Evolutionary conservation across 92 coral and sea anemone species (phyloP).

Genomic region (Epizoanthus fatuus): DNA sequence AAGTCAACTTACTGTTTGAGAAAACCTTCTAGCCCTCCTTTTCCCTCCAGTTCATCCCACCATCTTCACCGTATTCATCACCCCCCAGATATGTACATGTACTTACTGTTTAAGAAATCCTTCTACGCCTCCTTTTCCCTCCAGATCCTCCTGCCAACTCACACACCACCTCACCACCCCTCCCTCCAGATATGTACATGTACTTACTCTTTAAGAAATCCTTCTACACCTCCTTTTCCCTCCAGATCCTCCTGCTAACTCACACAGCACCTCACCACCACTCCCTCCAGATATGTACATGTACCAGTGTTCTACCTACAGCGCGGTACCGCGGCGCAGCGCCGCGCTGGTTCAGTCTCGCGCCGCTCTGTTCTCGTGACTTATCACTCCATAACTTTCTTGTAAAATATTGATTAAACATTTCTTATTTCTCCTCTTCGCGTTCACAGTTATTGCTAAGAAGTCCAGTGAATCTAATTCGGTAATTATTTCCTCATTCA

Average conservation of each 20-base stretch:
- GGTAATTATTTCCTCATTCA: no score
- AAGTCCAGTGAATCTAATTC: no score
- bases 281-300: not conserved
- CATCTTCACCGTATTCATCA: slow-evolving; percentile 88
- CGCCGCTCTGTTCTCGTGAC: no score
- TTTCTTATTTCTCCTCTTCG: no score
- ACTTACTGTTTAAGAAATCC: slow-evolving; percentile 41
- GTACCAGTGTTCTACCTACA: no score
- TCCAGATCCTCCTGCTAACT: slow-evolving; percentile 16
- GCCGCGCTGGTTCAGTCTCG: no score
- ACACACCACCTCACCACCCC: slow-evolving; percentile 17
- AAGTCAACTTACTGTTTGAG: slow-evolving; percentile 88
- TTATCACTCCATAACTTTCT: no score
- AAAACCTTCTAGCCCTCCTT: slow-evolving; percentile 86
- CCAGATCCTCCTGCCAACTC: slow-evolving; percentile 13
- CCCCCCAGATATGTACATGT: not conserved
- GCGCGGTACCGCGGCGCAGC: no score
- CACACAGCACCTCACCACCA: slow-evolving; percentile 14
- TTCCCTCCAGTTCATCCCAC: slow-evolving; percentile 85
- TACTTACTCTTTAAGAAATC: slow-evolving; percentile 33
- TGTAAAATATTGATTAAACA: no score
- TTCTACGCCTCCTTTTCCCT: slow-evolving; percentile 19
- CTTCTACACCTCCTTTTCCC: slow-evolving; percentile 23
- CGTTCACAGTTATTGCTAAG: no score
- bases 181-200: not conserved